Conservation (phyloP, 2,888 invertebrate genomes). For the Hypena proboscidalis region DNA sequence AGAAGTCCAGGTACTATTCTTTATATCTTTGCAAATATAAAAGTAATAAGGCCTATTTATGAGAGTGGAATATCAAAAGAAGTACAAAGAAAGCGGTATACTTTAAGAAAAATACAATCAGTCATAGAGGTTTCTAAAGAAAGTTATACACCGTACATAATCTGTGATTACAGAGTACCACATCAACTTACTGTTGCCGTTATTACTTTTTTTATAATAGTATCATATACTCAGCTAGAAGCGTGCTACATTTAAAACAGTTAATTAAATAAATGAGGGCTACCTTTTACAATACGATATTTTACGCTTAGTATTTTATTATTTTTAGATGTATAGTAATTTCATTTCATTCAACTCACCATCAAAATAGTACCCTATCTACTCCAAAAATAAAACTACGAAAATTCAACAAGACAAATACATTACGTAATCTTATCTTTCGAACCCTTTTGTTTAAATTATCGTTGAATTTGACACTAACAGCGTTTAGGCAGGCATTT, state of each 20-base stretch:
- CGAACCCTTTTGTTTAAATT: conserved; percentile 33
- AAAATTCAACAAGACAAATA: conserved; percentile 15
- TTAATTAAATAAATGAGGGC: not conserved
- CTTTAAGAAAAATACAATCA: not conserved
- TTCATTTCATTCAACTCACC: too few relatives aligned
- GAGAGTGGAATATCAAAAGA: too few relatives aligned
- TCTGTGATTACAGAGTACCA: not conserved
- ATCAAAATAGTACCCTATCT: too few relatives aligned
- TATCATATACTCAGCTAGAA: too few relatives aligned
- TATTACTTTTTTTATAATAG: too few relatives aligned
- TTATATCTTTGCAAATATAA: too few relatives aligned
- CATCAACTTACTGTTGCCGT: not conserved
- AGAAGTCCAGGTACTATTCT: too few relatives aligned
- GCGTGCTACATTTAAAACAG: too few relatives aligned
- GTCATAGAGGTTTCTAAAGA: not conserved
- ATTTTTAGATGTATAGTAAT: too few relatives aligned
- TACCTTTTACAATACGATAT: not conserved
- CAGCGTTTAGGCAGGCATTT: conserved; percentile 25
- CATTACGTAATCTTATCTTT: conserved; percentile 34
- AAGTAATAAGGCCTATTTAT: too few relatives aligned
- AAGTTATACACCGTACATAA: conserved; percentile 1
- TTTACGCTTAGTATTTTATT: not conserved
- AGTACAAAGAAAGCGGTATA: not conserved
- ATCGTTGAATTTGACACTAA: conserved; percentile 36
- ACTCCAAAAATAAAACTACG: too few relatives aligned